Percentiles rank a stretch among this genome's conserved stretches.
These are phyloP conservation scores for Drosophila kambysellisi DNA, from an alignment of 2,888 invertebrate species.

Conservation along the genomic window DNA sequence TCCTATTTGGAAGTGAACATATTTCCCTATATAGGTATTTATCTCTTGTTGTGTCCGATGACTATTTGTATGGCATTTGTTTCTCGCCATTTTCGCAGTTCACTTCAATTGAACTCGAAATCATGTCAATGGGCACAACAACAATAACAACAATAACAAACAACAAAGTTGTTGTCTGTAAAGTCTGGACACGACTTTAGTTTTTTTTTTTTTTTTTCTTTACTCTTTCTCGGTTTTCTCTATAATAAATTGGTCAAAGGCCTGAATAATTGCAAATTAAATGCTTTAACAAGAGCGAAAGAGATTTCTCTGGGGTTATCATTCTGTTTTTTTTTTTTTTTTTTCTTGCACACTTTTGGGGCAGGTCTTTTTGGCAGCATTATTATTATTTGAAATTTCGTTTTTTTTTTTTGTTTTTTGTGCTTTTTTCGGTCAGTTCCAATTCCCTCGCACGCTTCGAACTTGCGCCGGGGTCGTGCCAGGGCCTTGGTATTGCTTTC, in stretches of 20 bases:
- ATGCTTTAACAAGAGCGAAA: slow-evolving; percentile 40
- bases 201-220: slow-evolving; percentile 6
- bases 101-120: slow-evolving; percentile 73
- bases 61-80: slow-evolving; percentile 49
- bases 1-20: neutral
- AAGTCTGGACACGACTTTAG: slow-evolving; percentile 55
- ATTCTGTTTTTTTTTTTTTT: slow-evolving; percentile 3
- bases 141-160: slow-evolving; percentile 33
- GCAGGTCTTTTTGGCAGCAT: slow-evolving; percentile 37
- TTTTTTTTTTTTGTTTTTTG: neutral
- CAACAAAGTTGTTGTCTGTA: slow-evolving; percentile 46
- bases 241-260: slow-evolving; percentile 78
- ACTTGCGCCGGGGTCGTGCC: slow-evolving; percentile 47
- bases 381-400: slow-evolving; percentile 7
- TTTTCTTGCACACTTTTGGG: slow-evolving; percentile 36
- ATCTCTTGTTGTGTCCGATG: slow-evolving; percentile 19
- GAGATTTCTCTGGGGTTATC: slow-evolving; percentile 34
- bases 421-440: slow-evolving; percentile 13
- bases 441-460: slow-evolving; percentile 43
- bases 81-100: slow-evolving; percentile 68
- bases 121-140: slow-evolving; percentile 65
- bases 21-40: slow-evolving; percentile 3
- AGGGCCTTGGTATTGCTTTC: slow-evolving; percentile 48
- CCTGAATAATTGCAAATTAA: slow-evolving; percentile 77
- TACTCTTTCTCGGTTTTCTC: slow-evolving; percentile 23